phyloP scores from a whole-genome alignment of 2,113 vertebrate species.

The Pseudorectes ferrugineus region DNA sequence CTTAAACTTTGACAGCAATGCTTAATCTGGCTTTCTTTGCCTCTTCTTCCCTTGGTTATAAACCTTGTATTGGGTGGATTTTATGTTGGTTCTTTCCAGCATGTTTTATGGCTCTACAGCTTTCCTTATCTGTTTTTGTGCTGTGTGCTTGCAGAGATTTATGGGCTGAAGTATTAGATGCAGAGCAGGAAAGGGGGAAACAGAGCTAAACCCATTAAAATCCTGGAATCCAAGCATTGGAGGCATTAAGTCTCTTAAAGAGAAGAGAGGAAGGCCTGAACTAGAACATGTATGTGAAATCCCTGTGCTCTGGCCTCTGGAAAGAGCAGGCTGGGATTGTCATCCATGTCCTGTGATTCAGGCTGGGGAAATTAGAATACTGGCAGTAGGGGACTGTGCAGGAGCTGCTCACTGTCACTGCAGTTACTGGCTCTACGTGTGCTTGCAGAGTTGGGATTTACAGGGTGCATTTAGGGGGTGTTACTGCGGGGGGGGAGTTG shows the following conservation, averaged over 20 bases:
- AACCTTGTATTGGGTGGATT: neutral
- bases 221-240: neutral
- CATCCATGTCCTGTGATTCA: neutral
- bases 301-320: neutral
- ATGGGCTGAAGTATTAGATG: slow-evolving; percentile 31
- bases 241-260: neutral
- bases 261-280: neutral
- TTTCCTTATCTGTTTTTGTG: slow-evolving; percentile 34
- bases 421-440: fast-evolving
- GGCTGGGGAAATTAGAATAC: neutral
- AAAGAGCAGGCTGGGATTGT: neutral
- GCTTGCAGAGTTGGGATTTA: neutral
- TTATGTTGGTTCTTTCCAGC: neutral
- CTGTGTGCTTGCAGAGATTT: slow-evolving; percentile 22
- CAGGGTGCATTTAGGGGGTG: neutral
- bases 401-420: neutral
- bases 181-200: slow-evolving; percentile 5
- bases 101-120: neutral
- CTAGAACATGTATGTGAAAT: neutral
- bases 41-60: neutral
- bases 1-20: neutral
- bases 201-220: slow-evolving; percentile 12
- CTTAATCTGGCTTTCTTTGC: neutral
- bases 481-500: neutral
- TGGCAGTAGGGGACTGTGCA: neutral